Conservation (phyloP, 2,113 vertebrate species). For the Anas platyrhynchos region DNA sequence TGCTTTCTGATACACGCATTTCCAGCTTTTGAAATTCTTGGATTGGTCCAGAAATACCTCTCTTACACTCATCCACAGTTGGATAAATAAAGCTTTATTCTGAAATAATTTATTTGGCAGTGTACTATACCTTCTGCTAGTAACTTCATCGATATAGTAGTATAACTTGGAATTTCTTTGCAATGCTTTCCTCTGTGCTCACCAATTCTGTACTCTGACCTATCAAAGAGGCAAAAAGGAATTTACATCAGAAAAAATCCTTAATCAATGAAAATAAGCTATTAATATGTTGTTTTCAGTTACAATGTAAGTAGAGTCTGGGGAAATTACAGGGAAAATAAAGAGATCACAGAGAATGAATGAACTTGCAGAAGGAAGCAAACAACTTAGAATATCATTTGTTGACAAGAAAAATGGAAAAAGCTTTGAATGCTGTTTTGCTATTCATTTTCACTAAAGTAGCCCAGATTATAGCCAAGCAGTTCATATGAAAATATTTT, state of each 20-base stretch:
- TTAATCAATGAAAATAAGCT: neutral
- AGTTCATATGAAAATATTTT: neutral
- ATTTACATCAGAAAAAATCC: neutral
- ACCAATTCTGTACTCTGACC: neutral
- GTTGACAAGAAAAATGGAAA: neutral
- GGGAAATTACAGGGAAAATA: constrained; percentile 1
- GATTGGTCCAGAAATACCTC: neutral
- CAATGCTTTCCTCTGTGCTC: neutral
- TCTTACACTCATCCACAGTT: neutral
- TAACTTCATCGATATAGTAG: neutral
- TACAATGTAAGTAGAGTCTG: neutral
- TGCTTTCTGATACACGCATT: neutral
- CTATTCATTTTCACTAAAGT: neutral
- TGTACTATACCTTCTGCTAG: neutral
- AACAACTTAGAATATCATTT: neutral
- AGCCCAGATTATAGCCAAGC: neutral
- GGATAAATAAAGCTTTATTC: neutral
- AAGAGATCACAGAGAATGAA: neutral
- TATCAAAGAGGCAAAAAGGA: neutral
- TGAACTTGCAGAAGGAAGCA: neutral
- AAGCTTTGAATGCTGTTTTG: neutral
- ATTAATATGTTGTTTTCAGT: neutral
- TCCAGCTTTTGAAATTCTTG: neutral
- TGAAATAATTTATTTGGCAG: neutral
- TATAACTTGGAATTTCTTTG: neutral